These are phyloP conservation scores for Bucco capensis DNA, from an alignment of 2,113 vertebrate species.

Conservation along the genomic window DNA sequence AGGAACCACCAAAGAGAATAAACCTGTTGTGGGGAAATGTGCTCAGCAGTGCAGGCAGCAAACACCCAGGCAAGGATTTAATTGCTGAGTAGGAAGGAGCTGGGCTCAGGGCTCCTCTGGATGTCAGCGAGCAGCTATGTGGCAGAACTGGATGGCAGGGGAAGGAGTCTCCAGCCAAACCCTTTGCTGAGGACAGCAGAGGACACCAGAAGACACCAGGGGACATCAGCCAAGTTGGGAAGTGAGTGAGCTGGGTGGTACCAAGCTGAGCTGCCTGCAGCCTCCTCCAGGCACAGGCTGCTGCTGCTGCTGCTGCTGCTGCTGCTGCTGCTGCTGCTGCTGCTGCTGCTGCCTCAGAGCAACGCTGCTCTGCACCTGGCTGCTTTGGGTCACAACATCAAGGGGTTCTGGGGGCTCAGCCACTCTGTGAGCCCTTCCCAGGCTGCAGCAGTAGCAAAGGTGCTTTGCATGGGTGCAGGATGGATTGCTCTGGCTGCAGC, in stretches of 20 bases:
- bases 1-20: not conserved
- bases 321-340: too few relatives aligned
- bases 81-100: not conserved
- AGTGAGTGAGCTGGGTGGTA: conserved; percentile 4
- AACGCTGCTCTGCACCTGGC: not conserved
- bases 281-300: not conserved
- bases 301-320: not conserved
- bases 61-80: not conserved
- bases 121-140: conserved; percentile 53
- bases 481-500: not conserved
- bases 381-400: not conserved
- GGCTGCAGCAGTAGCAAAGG: not conserved
- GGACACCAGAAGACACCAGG: too few relatives aligned
- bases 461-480: fast-evolving
- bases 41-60: not conserved
- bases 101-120: not conserved
- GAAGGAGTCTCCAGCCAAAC: conserved; percentile 11
- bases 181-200: not conserved
- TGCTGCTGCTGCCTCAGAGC: not conserved
- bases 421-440: not conserved
- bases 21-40: not conserved
- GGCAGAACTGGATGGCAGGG: conserved; percentile 50
- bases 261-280: not conserved
- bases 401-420: not conserved
- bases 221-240: not conserved